phyloP scores from a whole-genome alignment of 1,140 invertebrate species.

The Anadara kagoshimensis region DNA sequence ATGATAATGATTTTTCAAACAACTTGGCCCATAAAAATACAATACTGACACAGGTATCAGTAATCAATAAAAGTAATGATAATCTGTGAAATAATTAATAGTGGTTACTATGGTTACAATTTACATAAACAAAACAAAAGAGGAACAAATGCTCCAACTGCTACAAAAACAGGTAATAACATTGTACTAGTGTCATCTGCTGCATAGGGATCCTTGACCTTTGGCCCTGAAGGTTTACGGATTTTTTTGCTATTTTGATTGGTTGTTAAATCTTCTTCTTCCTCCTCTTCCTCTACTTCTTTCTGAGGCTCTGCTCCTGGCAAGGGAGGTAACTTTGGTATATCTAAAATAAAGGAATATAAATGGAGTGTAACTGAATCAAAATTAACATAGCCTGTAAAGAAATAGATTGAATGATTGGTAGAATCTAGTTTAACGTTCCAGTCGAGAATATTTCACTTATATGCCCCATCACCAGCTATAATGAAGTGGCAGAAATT shows the following conservation, averaged over 20 bases:
- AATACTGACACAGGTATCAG: no score
- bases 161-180: conserved; percentile 93
- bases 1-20: no score
- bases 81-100: no score
- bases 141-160: conserved; percentile 94
- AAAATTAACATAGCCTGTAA: no score
- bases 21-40: no score
- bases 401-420: no score
- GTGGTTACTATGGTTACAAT: conserved; percentile 77
- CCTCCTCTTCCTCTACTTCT: conserved; percentile 80
- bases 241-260: conserved; percentile 59
- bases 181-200: conserved; percentile 92
- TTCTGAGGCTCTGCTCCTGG: conserved; percentile 76
- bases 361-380: no score
- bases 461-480: no score
- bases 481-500: no score
- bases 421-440: no score
- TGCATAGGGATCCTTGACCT: conserved; percentile 86
- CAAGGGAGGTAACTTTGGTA: conserved; percentile 83
- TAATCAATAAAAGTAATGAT: no score
- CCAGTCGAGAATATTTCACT: no score
- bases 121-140: conserved; percentile 95
- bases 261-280: conserved; percentile 63
- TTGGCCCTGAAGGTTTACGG: conserved; percentile 66
- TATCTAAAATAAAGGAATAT: conserved; percentile 77